Base-by-base conservation (phyloP, 2,888 invertebrate species). In the Troides oblongomaculatus region DNA sequence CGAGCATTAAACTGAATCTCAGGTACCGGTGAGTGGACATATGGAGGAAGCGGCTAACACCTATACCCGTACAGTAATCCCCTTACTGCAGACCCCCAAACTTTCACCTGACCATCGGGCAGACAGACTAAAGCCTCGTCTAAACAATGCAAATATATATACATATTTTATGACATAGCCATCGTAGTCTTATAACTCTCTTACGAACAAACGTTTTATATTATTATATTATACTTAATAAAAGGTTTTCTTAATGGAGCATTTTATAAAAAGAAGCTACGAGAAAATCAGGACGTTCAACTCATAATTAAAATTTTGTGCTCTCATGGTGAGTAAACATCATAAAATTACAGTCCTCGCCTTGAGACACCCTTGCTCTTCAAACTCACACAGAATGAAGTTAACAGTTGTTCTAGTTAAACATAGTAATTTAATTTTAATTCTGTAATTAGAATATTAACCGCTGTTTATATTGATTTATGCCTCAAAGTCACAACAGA, bases 91-190 rank as follows among this genome's bases (percentile, higher is more conserved):
- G 78, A 76, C 79, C 79, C 80, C 81, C 77, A 84, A 88, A 88
- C 81, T 88, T 88, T 85, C 84, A 83, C 87, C 84, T 86, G 86
- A 77, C 84, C 83, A 78, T 66, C 71, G 79, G 74, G 70, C 79
- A 79, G 88, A 86, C 86, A 78, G 81, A 74, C 81, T 84, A 84
- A 84, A 79, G 76, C 86, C 74, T 14, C 75, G 76, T 72, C 82
- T 79, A 83, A 81, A 83, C 83, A 83, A 81, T 80, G 78, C 77
- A 76, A 50, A 67, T 69, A 70, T 71, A 12, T 62, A 62, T 64
- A 71, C 58, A 18, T 62, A 62, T 18, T 53, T 53, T 53, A 53
- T 53, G n/a, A n/a, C n/a, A 53, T 25, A 69, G 59, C 12, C 30
- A 59, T 64, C 46, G 50, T 7, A 7, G 30, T 43, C 18, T 63